phyloP scores from a whole-genome alignment of 2,888 invertebrate genomes.

The Drosophila dives region DNA sequence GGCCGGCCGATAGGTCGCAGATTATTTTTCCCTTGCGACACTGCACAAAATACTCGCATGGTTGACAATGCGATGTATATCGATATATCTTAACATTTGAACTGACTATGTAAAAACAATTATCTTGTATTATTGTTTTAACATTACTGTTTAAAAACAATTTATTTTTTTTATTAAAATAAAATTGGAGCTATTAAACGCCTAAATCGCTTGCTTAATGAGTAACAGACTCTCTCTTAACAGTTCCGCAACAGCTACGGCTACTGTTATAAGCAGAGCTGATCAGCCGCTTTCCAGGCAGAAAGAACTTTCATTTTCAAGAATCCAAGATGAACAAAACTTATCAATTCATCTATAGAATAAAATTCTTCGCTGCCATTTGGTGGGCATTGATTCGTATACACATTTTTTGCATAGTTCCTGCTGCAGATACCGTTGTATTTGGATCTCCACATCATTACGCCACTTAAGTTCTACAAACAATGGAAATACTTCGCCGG shows the following conservation, averaged over 20 bases:
- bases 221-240: background rate
- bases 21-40: conserved; percentile 3
- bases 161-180: no score
- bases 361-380: conserved; percentile 90
- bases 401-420: conserved; percentile 86
- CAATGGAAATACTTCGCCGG: conserved; percentile 87
- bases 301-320: background rate
- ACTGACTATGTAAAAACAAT: background rate
- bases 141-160: background rate
- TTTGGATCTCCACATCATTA: conserved; percentile 87
- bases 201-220: background rate
- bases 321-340: background rate
- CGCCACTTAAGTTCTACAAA: conserved; percentile 87
- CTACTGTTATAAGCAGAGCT: background rate
- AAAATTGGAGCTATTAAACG: background rate
- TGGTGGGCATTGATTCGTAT: conserved; percentile 87
- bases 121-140: background rate
- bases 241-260: background rate
- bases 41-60: background rate
- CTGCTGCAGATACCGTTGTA: conserved; percentile 86
- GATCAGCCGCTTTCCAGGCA: background rate
- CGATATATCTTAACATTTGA: conserved; percentile 8
- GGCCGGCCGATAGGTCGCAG: conserved; percentile 33
- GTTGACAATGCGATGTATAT: conserved; percentile 3
- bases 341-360: conserved; percentile 86